These are phyloP conservation scores for Cuculus canorus DNA, from an alignment of 2,797 vertebrate species.

Conservation along the genomic window DNA sequence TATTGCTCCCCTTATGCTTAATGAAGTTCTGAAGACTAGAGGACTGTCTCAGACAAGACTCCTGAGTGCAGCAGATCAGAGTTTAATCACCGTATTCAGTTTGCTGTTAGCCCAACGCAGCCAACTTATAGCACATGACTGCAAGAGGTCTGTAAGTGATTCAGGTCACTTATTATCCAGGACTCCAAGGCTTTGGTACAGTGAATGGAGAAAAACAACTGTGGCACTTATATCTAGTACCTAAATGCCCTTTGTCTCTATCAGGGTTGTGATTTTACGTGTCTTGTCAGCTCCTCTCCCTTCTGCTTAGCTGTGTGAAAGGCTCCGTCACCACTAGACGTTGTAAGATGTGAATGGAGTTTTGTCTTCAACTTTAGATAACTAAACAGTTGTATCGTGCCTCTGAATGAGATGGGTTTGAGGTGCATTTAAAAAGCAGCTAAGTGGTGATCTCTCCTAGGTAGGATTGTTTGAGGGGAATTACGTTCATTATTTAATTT, in stretches of 20 bases:
- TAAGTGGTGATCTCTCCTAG: neutral
- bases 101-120: neutral
- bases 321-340: rapidly evolving
- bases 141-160: neutral
- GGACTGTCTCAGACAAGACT: slow-evolving; percentile 19
- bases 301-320: neutral
- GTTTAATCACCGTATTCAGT: neutral
- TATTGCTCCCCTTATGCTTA: neutral
- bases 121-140: neutral
- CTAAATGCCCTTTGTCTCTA: neutral
- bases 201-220: neutral
- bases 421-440: neutral
- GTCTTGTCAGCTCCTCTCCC: neutral
- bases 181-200: neutral
- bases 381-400: neutral
- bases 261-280: neutral
- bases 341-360: neutral
- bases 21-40: neutral
- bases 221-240: neutral
- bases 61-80: neutral
- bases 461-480: neutral
- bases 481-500: neutral
- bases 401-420: neutral
- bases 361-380: neutral
- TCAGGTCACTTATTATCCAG: neutral